Conservation (phyloP, 2,888 invertebrate species). For the Hemaris fuciformis region DNA sequence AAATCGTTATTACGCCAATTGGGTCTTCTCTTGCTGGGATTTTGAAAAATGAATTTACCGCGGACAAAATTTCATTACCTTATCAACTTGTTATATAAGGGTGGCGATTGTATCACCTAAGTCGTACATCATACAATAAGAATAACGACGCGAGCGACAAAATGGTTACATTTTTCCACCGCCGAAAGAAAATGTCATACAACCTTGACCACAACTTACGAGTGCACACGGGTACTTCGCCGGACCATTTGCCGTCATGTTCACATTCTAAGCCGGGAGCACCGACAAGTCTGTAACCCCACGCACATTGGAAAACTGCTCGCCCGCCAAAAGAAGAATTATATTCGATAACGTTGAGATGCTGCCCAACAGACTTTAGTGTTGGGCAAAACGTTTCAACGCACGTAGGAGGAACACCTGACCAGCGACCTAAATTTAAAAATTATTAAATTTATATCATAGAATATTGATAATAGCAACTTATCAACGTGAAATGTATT, state of each 20-base stretch:
- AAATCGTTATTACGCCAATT: background rate
- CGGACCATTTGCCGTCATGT: slow-evolving; percentile 90
- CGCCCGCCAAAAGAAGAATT: slow-evolving; percentile 91
- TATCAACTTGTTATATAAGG: no score
- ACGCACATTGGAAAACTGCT: slow-evolving; percentile 91
- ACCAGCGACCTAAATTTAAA: slow-evolving; percentile 90
- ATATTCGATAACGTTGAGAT: slow-evolving; percentile 88
- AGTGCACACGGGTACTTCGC: slow-evolving; percentile 87
- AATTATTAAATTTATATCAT: no score
- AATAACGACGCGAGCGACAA: no score
- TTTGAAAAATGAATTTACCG: background rate
- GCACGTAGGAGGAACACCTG: slow-evolving; percentile 86
- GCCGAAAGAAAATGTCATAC: background rate
- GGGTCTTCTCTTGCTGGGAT: background rate
- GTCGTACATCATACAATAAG: background rate
- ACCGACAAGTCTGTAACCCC: slow-evolving; percentile 90
- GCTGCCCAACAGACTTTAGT: slow-evolving; percentile 85
- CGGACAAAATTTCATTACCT: no score
- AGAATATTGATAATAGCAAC: no score
- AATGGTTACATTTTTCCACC: background rate
- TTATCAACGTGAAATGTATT: no score
- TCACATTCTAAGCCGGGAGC: slow-evolving; percentile 90
- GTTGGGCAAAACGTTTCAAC: slow-evolving; percentile 89
- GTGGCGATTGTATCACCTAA: no score
- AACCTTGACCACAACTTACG: slow-evolving; percentile 75